Evolutionary conservation across 2,888 invertebrate species (phyloP).

Genomic region (Eupithecia subumbrata): DNA sequence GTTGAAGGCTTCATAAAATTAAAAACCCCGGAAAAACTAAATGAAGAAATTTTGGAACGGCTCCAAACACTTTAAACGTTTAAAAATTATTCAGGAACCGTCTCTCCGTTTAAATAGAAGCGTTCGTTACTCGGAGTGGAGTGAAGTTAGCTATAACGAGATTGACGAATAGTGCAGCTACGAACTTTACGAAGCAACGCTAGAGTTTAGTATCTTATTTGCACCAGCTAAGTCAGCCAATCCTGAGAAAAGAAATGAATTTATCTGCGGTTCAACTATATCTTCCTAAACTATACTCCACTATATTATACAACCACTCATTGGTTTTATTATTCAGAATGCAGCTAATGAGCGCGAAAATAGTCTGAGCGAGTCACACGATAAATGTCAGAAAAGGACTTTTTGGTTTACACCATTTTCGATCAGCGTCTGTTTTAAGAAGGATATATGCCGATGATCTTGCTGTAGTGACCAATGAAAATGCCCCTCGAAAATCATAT

Average conservation of each 20-base stretch:
- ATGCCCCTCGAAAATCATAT: too few species aligned
- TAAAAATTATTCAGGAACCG: conserved; percentile 27
- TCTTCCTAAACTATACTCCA: too few species aligned
- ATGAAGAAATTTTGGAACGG: conserved; percentile 23
- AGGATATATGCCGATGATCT: too few species aligned
- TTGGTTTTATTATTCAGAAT: too few species aligned
- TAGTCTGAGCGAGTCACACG: too few species aligned
- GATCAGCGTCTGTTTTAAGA: too few species aligned
- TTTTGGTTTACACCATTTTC: too few species aligned
- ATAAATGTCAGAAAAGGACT: too few species aligned
- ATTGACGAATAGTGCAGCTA: conserved; percentile 9
- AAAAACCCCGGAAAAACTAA: conserved; percentile 2
- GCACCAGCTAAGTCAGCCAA: not conserved
- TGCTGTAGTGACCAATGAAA: too few species aligned
- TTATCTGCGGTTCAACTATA: not conserved
- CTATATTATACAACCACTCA: too few species aligned
- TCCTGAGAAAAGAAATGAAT: not conserved
- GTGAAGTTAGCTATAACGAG: conserved; percentile 13
- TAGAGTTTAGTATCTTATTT: not conserved
- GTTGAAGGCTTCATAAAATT: conserved; percentile 6
- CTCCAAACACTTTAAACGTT: conserved; percentile 19
- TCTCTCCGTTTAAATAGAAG: conserved; percentile 17
- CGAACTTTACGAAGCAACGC: not conserved
- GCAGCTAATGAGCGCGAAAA: too few species aligned
- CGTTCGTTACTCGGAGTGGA: conserved; percentile 5